Evolutionary conservation across 2,113 vertebrate species (phyloP).

Genomic region (Cyphomyrus discorhynchus): DNA sequence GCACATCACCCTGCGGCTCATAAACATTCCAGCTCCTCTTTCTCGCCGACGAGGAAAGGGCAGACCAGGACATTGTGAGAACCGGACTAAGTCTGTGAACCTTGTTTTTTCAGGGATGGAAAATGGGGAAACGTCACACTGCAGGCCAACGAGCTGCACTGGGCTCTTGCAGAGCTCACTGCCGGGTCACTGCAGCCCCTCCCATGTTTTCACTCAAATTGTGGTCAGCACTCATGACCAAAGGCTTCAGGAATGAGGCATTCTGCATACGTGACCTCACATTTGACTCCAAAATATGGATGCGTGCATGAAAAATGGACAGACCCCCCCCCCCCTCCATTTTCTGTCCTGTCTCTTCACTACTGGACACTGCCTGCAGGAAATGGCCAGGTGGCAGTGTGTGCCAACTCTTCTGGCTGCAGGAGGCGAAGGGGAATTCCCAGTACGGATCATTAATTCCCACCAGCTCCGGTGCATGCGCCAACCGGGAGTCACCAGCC

Average conservation of each 20-base stretch:
- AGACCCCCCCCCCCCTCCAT: neutral
- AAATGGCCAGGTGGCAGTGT: neutral
- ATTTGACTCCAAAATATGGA: neutral
- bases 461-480: neutral
- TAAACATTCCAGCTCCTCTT: conserved; percentile 20
- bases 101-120: neutral
- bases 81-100: conserved; percentile 11
- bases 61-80: conserved; percentile 5
- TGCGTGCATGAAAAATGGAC: neutral
- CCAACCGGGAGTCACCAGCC: neutral
- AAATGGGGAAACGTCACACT: neutral
- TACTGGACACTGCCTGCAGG: neutral
- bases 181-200: neutral
- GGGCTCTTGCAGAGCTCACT: neutral
- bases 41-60: neutral
- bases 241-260: neutral
- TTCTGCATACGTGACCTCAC: neutral
- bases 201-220: neutral
- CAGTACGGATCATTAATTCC: neutral
- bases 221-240: neutral
- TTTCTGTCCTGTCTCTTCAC: neutral
- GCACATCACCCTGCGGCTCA: conserved; percentile 1
- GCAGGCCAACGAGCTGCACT: conserved; percentile 37
- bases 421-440: neutral
- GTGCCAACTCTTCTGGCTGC: neutral